Conservation (phyloP, 2,113 vertebrate species). For the Chamaetylas fuelleborni region DNA sequence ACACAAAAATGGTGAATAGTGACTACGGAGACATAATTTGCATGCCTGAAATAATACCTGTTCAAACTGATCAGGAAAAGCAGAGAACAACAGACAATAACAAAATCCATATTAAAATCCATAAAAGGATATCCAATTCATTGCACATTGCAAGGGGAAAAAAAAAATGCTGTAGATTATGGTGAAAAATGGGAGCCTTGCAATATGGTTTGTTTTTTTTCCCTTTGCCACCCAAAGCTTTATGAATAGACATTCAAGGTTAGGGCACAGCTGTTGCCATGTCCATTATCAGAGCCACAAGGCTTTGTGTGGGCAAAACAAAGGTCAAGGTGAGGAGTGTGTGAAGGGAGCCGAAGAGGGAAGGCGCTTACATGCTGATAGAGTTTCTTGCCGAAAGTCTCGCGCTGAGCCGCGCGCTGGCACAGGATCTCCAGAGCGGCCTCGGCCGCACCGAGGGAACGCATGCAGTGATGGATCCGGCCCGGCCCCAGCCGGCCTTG, state of each 20-base stretch:
- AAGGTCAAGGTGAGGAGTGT: fast-evolving
- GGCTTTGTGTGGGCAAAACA: background rate
- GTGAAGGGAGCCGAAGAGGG: background rate
- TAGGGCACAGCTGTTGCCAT: background rate
- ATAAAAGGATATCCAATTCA: background rate
- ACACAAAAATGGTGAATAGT: background rate
- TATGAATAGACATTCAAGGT: background rate
- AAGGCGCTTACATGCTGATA: constrained; percentile 82
- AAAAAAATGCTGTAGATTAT: background rate
- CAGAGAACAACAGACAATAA: background rate
- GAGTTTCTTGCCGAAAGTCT: constrained; percentile 85
- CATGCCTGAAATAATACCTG: background rate
- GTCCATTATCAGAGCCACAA: background rate
- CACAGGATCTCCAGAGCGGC: constrained; percentile 84
- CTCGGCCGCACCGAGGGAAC: constrained; percentile 83
- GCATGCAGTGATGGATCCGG: constrained; percentile 93
- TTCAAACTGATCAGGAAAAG: background rate
- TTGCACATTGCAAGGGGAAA: background rate
- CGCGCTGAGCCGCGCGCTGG: constrained; percentile 73
- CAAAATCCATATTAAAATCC: background rate
- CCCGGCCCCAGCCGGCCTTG: constrained; percentile 89
- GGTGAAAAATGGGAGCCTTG: background rate
- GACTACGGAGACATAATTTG: background rate
- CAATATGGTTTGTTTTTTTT: background rate
- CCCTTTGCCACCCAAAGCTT: background rate